These are phyloP conservation scores for Delia radicum DNA, from an alignment of 1,140 invertebrate species.

Conservation along the genomic window DNA sequence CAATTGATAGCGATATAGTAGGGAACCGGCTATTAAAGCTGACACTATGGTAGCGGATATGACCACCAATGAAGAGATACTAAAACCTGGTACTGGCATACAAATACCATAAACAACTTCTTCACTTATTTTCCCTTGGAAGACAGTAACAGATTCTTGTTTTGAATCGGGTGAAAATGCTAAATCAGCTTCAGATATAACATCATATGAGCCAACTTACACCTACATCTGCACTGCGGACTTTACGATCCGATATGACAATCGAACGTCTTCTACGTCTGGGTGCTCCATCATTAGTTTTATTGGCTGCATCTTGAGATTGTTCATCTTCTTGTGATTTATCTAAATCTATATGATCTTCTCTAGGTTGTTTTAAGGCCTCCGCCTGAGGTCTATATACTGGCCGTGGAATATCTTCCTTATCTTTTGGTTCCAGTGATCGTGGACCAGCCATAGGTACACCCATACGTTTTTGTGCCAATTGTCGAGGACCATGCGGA, in stretches of 20 bases:
- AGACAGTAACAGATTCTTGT: slow-evolving; percentile 79
- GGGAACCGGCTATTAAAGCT: slow-evolving; percentile 73
- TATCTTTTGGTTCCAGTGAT: slow-evolving; percentile 52
- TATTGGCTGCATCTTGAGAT: slow-evolving; percentile 25
- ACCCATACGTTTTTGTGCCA: slow-evolving; percentile 56
- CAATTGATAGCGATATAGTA: slow-evolving; percentile 73
- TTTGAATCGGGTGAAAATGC: slow-evolving; percentile 83
- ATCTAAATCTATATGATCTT: slow-evolving; percentile 52
- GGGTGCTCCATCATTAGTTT: slow-evolving; percentile 29
- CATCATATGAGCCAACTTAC: slow-evolving; percentile 83
- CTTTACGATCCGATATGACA: slow-evolving; percentile 70
- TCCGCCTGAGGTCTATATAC: slow-evolving; percentile 48
- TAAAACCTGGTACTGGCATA: slow-evolving; percentile 84
- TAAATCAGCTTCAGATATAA: slow-evolving; percentile 89
- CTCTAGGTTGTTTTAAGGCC: slow-evolving; percentile 36
- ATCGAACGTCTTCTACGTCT: slow-evolving; percentile 63
- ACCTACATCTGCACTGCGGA: slow-evolving; percentile 78
- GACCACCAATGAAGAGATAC: slow-evolving; percentile 81
- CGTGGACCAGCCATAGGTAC: slow-evolving; percentile 62
- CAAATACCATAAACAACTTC: slow-evolving; percentile 91
- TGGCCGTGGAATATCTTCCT: slow-evolving; percentile 37
- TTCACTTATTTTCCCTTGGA: slow-evolving; percentile 81
- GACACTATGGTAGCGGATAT: slow-evolving; percentile 82
- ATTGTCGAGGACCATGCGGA: slow-evolving; percentile 77
- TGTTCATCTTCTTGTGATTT: slow-evolving; percentile 27